phyloP scores from a whole-genome alignment of 2,797 vertebrate species.

The Distichodus sexfasciatus region DNA sequence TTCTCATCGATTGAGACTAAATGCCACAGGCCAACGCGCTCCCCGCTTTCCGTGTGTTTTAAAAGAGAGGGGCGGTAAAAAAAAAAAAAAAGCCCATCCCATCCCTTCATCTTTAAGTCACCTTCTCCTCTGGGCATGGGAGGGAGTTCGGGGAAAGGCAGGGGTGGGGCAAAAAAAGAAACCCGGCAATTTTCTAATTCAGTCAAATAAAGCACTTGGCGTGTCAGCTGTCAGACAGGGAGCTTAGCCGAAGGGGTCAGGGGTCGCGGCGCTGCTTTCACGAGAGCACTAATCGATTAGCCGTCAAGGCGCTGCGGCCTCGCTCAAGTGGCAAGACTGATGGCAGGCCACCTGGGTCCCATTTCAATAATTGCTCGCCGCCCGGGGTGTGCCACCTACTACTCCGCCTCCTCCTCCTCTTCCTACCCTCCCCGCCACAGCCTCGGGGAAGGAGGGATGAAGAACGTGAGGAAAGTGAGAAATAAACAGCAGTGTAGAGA shows the following conservation, averaged over 20 bases:
- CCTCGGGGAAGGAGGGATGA: conserved; percentile 69
- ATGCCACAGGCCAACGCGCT: conserved; percentile 15
- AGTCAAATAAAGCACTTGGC: conserved; percentile 57
- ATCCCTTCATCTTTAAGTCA: conserved; percentile 12
- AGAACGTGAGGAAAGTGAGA: conserved; percentile 51
- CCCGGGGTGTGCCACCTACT: conserved; percentile 63
- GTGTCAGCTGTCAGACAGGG: conserved; percentile 78
- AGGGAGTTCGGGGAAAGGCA: neutral
- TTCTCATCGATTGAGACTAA: conserved; percentile 37
- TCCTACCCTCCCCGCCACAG: too few relatives aligned
- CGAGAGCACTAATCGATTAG: conserved; percentile 79
- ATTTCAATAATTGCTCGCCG: conserved; percentile 88
- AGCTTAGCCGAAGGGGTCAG: conserved; percentile 69
- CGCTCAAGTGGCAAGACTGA: conserved; percentile 73
- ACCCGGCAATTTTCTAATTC: conserved; percentile 55
- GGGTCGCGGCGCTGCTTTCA: conserved; percentile 64
- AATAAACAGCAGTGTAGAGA: conserved; percentile 63
- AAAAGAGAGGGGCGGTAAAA: too few relatives aligned
- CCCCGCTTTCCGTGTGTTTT: neutral
- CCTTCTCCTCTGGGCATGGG: neutral
- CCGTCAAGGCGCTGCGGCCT: conserved; percentile 66
- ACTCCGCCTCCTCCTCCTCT: conserved; percentile 16
- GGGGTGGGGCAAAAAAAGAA: conserved; percentile 5
- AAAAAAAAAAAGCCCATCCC: conserved; percentile 16
- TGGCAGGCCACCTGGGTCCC: conserved; percentile 78